Evolutionary conservation across 2,113 vertebrate genomes (phyloP).

Genomic region (Trogon melanurus): DNA sequence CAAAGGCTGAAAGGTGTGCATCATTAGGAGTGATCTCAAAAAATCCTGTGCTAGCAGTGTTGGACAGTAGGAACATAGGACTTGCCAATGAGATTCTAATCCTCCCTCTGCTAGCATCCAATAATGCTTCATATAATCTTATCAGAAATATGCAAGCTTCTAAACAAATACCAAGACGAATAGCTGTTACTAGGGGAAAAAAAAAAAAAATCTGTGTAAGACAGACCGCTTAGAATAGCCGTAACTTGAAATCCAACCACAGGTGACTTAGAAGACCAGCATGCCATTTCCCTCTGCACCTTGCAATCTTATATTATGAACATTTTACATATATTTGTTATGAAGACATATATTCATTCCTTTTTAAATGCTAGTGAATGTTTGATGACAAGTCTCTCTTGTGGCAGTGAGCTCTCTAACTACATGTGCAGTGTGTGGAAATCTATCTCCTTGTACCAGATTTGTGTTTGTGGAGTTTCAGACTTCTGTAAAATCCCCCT

Average conservation of each 20-base stretch:
- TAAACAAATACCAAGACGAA: background rate
- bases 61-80: background rate
- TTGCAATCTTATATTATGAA: background rate
- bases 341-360: fast-evolving
- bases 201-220: background rate
- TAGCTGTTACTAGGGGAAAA: background rate
- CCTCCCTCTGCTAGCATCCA: background rate
- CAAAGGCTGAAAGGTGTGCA: background rate
- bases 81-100: background rate
- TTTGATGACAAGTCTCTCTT: background rate
- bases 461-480: background rate
- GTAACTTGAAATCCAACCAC: background rate
- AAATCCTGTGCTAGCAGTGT: fast-evolving
- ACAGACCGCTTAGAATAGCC: background rate
- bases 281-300: background rate
- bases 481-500: background rate
- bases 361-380: background rate
- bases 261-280: background rate
- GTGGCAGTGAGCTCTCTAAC: background rate
- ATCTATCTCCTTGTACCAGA: background rate
- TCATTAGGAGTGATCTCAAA: background rate
- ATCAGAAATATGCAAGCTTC: background rate
- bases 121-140: background rate
- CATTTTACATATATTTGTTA: background rate
- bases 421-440: background rate